Percentiles rank a stretch among this genome's conserved stretches.
phyloP scores from a whole-genome alignment of 2,888 invertebrate species.

The Tetramorium bicarinatum region DNA sequence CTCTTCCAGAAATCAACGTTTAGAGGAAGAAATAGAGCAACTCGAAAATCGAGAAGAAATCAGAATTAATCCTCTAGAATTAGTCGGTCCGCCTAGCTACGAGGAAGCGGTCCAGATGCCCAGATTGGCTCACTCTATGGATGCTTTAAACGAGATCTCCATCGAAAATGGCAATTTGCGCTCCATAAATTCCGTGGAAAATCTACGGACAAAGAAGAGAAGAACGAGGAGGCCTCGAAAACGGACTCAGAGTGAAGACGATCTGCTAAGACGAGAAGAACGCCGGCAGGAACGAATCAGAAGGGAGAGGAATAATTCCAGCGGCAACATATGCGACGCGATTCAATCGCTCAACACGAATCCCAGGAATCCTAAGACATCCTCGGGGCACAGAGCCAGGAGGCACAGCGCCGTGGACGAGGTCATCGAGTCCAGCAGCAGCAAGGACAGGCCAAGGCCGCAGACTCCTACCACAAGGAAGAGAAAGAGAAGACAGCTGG shows the following conservation, averaged over 20 bases:
- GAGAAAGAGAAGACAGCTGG: slow-evolving; percentile 85
- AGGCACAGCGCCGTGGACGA: slow-evolving; percentile 63
- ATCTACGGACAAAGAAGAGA: slow-evolving; percentile 78
- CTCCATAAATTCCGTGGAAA: slow-evolving; percentile 81
- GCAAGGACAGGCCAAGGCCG: slow-evolving; percentile 72
- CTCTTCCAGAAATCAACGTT: slow-evolving; percentile 67
- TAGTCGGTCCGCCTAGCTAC: slow-evolving; percentile 91
- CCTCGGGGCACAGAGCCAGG: slow-evolving; percentile 48
- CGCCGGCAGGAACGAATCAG: slow-evolving; percentile 79
- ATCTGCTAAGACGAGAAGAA: slow-evolving; percentile 78
- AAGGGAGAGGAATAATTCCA: slow-evolving; percentile 68
- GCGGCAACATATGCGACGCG: slow-evolving; percentile 57
- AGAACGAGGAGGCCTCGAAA: slow-evolving; percentile 75
- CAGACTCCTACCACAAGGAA: slow-evolving; percentile 81
- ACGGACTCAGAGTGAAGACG: slow-evolving; percentile 81
- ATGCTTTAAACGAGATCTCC: slow-evolving; percentile 80
- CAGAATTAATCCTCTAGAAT: slow-evolving; percentile 87
- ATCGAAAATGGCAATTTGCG: slow-evolving; percentile 78
- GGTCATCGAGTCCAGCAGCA: slow-evolving; percentile 64
- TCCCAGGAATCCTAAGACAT: slow-evolving; percentile 31
- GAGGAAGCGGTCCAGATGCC: slow-evolving; percentile 93
- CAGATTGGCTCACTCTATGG: slow-evolving; percentile 87
- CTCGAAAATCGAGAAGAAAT: slow-evolving; percentile 86
- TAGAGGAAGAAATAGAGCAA: slow-evolving; percentile 76
- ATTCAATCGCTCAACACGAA: slow-evolving; percentile 29